These are phyloP conservation scores for Apantesis nais DNA, from an alignment of 2,888 invertebrate species.

Conservation along the genomic window DNA sequence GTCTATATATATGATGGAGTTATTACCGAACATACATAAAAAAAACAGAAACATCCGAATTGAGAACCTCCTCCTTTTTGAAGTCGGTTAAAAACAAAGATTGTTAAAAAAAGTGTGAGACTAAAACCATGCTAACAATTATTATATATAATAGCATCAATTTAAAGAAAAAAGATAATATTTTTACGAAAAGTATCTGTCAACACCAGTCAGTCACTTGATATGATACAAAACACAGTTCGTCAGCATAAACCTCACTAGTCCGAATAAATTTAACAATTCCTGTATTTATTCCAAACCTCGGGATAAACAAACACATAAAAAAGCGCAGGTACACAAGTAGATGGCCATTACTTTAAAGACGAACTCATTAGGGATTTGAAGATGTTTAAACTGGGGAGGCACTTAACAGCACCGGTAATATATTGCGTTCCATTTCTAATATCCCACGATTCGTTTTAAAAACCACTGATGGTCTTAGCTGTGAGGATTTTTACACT, in stretches of 20 bases:
- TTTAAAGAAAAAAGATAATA: no score
- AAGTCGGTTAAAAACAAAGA: no score
- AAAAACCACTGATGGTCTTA: neutral
- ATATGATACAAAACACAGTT: neutral
- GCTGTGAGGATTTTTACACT: neutral
- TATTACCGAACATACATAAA: no score
- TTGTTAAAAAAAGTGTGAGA: no score
- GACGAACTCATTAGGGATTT: constrained; percentile 12
- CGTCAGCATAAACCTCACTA: neutral
- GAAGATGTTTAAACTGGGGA: constrained; percentile 2
- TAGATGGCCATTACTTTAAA: neutral
- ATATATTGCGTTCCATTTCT: constrained; percentile 9
- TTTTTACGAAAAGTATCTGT: neutral
- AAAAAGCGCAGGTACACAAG: neutral
- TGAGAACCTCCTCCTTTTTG: no score
- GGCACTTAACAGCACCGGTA: constrained; percentile 4
- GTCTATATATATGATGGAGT: no score
- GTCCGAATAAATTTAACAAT: neutral
- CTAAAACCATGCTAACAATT: no score
- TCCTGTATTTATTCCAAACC: neutral
- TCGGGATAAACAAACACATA: neutral
- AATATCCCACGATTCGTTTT: constrained; percentile 9
- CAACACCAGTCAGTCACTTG: neutral
- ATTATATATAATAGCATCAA: no score
- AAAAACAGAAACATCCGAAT: no score